These are phyloP conservation scores for Cossypha caffra DNA, from an alignment of 2,797 vertebrate species.

Conservation along the genomic window DNA sequence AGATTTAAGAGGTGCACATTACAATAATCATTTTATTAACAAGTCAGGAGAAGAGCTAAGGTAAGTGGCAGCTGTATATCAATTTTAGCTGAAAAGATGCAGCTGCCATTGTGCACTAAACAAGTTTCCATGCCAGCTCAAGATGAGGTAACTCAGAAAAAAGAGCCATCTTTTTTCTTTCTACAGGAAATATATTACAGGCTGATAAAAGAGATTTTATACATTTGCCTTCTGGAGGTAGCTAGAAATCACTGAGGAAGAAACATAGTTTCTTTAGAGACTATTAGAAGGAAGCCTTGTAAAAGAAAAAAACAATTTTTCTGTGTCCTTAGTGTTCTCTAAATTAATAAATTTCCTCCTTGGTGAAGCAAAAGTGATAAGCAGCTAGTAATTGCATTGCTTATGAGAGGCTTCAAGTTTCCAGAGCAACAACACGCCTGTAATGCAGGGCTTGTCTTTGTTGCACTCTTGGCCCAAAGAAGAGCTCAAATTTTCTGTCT, in stretches of 20 bases:
- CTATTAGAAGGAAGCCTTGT: background rate
- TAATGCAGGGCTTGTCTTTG: slow-evolving; percentile 28
- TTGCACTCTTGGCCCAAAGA: slow-evolving; percentile 6
- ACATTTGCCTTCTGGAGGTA: background rate
- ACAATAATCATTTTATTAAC: background rate
- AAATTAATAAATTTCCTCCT: slow-evolving; percentile 20
- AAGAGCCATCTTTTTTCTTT: background rate
- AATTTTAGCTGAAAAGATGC: slow-evolving; percentile 10
- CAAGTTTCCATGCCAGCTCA: background rate
- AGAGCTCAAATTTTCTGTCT: slow-evolving; percentile 26
- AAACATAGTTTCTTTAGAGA: background rate
- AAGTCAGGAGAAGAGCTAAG: background rate
- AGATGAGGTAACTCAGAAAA: background rate
- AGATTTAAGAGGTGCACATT: background rate
- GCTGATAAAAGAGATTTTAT: background rate
- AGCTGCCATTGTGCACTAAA: background rate
- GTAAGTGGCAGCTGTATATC: background rate
- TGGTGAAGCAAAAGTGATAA: slow-evolving; percentile 37
- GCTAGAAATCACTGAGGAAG: background rate
- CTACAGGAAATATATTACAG: background rate
- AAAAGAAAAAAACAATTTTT: background rate
- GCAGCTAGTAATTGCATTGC: slow-evolving; percentile 3
- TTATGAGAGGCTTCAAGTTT: slow-evolving; percentile 33
- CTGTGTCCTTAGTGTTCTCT: background rate
- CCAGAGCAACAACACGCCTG: background rate